Base-by-base conservation (phyloP, 2,113 vertebrate species). In the Macroglossus sobrinus region DNA sequence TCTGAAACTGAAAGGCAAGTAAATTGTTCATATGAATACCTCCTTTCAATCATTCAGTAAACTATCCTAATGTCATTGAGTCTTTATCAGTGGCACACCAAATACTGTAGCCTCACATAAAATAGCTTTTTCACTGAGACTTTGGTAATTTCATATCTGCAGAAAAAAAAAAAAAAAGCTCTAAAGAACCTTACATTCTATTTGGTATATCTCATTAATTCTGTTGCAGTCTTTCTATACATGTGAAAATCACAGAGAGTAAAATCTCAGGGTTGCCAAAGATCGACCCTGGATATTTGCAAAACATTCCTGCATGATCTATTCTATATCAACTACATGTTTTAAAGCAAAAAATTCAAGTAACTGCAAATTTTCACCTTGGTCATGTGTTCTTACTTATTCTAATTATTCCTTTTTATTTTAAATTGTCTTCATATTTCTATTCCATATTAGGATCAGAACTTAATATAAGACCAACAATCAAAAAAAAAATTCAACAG, bases 1-100 rank as follows among this genome's bases (percentile, higher is more conserved):
- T 69, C 22, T 57, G 93, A 94, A 95, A 92, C 76, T 50, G 45
- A 94, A 86, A 89, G 45, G 68, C 84, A 87, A 94, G 38, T 68
- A 90, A 93, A 92, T 79, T 21, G 1, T 88, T 57, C 72, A 55
- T 66, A 66, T 28, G 35, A 68, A 71, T 40, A 66, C 43, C 15
- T 93, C 59, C 40, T 75, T 96, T 94, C 71, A 38, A 35, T 95
- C 87, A 84, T 82, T 94, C 33, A 61, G 22, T 40, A 72, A 61
- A 81, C 40, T 66, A 64, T 43, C 33, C 16, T 21, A 18, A 55
- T 4, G 24, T 45, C 14, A 43, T 30, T 0, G 16, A 61, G 8
- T 38, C 66, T 71, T 88, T 95, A 93, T 88, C 87, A 97, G 94
- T 81, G 80, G 33, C 30, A 57, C 33, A 81, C 59, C 50, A 4